phyloP scores from a whole-genome alignment of 2,888 invertebrate genomes.

The Erebia ligea region DNA sequence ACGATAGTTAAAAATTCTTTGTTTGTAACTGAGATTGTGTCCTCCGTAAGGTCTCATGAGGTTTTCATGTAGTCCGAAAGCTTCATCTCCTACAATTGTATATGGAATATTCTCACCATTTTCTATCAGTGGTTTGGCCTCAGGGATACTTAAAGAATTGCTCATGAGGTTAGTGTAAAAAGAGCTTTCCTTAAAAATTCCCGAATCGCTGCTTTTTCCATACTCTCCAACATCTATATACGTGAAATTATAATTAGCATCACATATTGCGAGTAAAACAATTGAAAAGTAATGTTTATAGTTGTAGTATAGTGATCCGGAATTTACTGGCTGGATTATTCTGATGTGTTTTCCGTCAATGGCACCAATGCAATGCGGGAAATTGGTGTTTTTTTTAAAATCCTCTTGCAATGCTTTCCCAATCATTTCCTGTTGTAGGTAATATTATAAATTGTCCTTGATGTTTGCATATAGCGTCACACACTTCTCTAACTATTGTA shows the following conservation, averaged over 20 bases:
- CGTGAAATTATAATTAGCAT: constrained; percentile 40
- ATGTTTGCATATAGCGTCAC: constrained; percentile 1
- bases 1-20: not conserved
- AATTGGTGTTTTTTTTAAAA: constrained; percentile 34
- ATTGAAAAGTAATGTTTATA: constrained; percentile 42
- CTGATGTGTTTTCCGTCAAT: constrained; percentile 38
- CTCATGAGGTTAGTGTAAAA: constrained; percentile 3
- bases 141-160: constrained; percentile 3
- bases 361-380: constrained; percentile 39
- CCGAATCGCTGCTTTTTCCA: constrained; percentile 1
- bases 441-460: constrained; percentile 1
- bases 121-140: constrained; percentile 4
- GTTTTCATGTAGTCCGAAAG: constrained; percentile 4
- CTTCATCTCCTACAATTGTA: constrained; percentile 4
- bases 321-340: constrained; percentile 36
- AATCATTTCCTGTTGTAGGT: constrained; percentile 33
- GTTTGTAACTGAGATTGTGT: constrained; percentile 2
- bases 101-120: constrained; percentile 2
- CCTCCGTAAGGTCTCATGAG: constrained; percentile 4
- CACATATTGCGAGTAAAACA: constrained; percentile 40
- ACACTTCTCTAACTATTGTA: constrained; percentile 1
- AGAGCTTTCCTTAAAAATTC: constrained; percentile 1
- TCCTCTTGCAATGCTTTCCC: constrained; percentile 33
- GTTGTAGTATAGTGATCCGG: constrained; percentile 40
- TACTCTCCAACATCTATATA: not conserved